Percentiles rank a stretch among this genome's conserved stretches.
phyloP scores from a whole-genome alignment of 2,113 vertebrate genomes.

The Herpetotheres cachinnans region DNA sequence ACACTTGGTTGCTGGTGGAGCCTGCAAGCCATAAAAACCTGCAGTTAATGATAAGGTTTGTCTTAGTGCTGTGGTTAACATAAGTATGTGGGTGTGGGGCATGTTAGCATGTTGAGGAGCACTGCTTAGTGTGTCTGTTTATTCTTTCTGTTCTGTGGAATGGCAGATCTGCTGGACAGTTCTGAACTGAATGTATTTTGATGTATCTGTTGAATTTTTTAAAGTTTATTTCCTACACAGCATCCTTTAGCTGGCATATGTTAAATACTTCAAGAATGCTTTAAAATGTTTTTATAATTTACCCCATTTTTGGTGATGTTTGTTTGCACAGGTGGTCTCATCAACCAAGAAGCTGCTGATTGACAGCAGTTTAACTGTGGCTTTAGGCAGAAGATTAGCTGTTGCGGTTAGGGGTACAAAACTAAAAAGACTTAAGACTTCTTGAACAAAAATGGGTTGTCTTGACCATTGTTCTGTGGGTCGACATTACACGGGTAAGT shows the following conservation, averaged over 20 bases:
- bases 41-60: conserved; percentile 11
- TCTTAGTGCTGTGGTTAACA: neutral
- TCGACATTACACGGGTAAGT: neutral
- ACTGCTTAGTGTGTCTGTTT: neutral
- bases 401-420: neutral
- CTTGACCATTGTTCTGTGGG: neutral
- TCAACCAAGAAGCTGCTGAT: neutral
- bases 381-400: neutral
- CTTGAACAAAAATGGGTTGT: neutral
- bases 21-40: neutral
- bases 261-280: neutral
- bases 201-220: neutral
- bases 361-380: neutral
- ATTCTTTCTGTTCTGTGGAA: neutral
- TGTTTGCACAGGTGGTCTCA: neutral
- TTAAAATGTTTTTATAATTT: neutral
- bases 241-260: neutral
- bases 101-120: neutral
- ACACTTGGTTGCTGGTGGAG: neutral
- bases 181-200: neutral
- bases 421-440: neutral
- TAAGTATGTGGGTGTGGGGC: neutral
- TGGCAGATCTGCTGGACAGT: neutral
- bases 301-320: neutral
- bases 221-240: neutral